Conservation (phyloP, 1,140 invertebrate genomes). For the Ceratosolen fusciceps region DNA sequence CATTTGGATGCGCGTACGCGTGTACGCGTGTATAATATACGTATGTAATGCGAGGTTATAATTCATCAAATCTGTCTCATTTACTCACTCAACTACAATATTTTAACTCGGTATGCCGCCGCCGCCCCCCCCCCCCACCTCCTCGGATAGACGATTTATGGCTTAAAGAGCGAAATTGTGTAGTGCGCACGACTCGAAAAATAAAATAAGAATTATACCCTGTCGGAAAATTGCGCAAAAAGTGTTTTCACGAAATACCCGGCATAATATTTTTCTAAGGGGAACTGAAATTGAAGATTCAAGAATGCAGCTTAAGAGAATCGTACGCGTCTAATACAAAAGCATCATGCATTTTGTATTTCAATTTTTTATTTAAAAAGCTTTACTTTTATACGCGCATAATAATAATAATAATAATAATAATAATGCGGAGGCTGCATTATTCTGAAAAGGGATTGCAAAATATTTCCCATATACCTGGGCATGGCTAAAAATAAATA, state of each 20-base stretch:
- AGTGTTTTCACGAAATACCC: background rate
- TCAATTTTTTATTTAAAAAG: background rate
- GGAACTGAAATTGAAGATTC: background rate
- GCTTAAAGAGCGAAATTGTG: conserved; percentile 15
- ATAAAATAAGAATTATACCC: conserved; percentile 15
- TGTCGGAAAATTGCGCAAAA: background rate
- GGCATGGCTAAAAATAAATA: too few relatives aligned
- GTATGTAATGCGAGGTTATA: background rate
- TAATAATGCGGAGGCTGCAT: too few relatives aligned
- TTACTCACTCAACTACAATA: background rate
- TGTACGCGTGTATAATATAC: too few relatives aligned
- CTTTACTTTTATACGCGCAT: background rate
- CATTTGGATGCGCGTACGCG: too few relatives aligned
- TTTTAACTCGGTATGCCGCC: background rate
- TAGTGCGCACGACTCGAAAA: background rate
- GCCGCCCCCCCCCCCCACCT: too few relatives aligned
- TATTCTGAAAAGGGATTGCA: too few relatives aligned
- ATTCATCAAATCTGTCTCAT: background rate
- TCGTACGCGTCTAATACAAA: background rate
- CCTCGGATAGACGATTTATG: background rate
- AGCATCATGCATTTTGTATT: background rate
- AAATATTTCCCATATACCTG: too few relatives aligned
- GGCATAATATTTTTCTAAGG: background rate
- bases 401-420: too few relatives aligned
- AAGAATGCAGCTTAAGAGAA: background rate